These are phyloP conservation scores for Apodemia duryi DNA, from an alignment of 2,888 invertebrate genomes.

Conservation along the genomic window DNA sequence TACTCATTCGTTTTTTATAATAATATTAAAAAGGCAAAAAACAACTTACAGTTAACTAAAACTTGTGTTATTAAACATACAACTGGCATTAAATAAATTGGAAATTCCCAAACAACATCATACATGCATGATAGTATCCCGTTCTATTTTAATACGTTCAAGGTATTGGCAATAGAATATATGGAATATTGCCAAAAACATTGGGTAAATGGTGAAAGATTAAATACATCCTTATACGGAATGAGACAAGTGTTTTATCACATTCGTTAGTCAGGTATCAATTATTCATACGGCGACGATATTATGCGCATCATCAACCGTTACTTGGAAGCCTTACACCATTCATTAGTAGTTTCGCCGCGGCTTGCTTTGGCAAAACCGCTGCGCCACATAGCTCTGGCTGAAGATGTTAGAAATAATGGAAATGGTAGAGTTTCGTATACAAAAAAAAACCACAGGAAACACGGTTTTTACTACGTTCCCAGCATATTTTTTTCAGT, in stretches of 20 bases:
- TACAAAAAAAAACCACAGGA: neutral
- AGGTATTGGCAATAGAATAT: conserved; percentile 29
- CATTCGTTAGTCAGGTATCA: conserved; percentile 65
- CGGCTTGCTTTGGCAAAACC: conserved; percentile 76
- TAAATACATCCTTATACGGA: conserved; percentile 55
- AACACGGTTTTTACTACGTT: neutral
- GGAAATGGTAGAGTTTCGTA: conserved; percentile 30
- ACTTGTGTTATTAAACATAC: neutral
- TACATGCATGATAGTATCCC: conserved; percentile 5
- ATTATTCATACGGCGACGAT: conserved; percentile 69
- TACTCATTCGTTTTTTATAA: no score
- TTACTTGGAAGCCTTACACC: conserved; percentile 74
- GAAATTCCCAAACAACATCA: conserved; percentile 7
- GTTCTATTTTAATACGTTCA: conserved; percentile 12
- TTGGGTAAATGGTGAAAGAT: conserved; percentile 44
- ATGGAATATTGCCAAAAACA: conserved; percentile 44
- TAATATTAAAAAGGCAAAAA: no score
- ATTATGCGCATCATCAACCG: conserved; percentile 71
- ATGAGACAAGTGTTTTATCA: conserved; percentile 70
- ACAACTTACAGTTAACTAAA: no score
- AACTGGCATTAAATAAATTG: conserved; percentile 8
- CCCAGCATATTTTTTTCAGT: no score
- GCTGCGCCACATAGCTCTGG: conserved; percentile 65
- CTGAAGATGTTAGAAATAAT: conserved; percentile 39
- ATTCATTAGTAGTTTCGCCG: conserved; percentile 75